Percentiles rank a stretch among this genome's conserved stretches.
phyloP scores from a whole-genome alignment of 2,797 vertebrate genomes.

The Pipistrellus pygmaeus region DNA sequence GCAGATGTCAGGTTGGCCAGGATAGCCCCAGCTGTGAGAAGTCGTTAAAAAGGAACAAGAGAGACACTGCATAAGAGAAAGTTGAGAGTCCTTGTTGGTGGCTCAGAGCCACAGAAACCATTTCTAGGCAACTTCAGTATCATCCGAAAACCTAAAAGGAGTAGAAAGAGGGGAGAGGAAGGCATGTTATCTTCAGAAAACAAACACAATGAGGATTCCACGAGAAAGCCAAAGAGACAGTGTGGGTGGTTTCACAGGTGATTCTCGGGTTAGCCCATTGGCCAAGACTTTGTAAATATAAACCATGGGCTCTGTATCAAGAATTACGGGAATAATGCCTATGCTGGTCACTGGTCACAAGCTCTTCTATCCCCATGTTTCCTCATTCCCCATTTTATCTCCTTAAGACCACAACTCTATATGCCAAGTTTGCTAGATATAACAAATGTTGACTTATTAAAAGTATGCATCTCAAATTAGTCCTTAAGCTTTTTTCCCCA shows the following conservation, averaged over 20 bases:
- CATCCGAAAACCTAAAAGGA: background rate
- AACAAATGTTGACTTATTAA: slow-evolving; percentile 57
- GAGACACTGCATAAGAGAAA: slow-evolving; percentile 57
- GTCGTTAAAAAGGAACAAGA: slow-evolving; percentile 16
- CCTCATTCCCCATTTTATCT: background rate
- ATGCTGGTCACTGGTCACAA: background rate
- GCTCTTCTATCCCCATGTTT: background rate
- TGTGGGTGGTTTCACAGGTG: background rate
- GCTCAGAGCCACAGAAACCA: background rate
- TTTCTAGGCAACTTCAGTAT: background rate
- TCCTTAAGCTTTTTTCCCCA: slow-evolving; percentile 34
- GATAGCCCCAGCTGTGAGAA: slow-evolving; percentile 51
- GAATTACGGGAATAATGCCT: background rate
- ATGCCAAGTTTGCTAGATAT: slow-evolving; percentile 3
- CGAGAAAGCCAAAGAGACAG: background rate
- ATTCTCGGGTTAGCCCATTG: background rate
- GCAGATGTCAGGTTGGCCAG: slow-evolving; percentile 70
- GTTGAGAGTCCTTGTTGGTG: background rate
- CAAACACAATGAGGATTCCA: background rate
- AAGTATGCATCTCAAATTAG: slow-evolving; percentile 58
- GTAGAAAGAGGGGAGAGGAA: background rate
- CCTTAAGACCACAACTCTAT: background rate
- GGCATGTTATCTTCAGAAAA: background rate
- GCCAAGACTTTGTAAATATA: background rate
- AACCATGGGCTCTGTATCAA: background rate